phyloP scores from a whole-genome alignment of 1,140 invertebrate species.

The Cryptotermes secundus region DNA sequence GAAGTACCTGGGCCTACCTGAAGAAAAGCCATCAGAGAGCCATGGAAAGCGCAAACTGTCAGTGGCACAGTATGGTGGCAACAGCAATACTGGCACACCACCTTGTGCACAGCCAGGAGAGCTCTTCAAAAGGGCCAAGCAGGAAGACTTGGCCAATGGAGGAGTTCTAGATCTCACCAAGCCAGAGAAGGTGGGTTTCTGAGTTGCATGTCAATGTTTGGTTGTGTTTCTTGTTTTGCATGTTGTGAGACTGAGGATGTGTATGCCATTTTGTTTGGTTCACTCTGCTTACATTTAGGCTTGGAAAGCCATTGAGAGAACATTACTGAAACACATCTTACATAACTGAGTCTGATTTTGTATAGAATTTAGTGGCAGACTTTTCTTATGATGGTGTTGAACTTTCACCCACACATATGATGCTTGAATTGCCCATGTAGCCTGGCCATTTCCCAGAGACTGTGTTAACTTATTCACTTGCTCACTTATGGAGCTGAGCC shows the following conservation, averaged over 20 bases:
- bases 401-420: too few species aligned
- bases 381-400: too few species aligned
- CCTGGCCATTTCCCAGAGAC: too few species aligned
- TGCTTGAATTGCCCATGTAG: too few species aligned
- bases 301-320: too few species aligned
- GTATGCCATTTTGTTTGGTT: too few species aligned
- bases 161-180: slow-evolving; percentile 39
- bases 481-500: too few species aligned
- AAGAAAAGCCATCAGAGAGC: slow-evolving; percentile 52
- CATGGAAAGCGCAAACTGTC: slow-evolving; percentile 56
- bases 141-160: slow-evolving; percentile 40
- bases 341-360: too few species aligned
- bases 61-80: slow-evolving; percentile 42
- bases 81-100: slow-evolving; percentile 44
- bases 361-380: too few species aligned
- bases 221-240: slow-evolving; percentile 40
- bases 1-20: slow-evolving; percentile 60
- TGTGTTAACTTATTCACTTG: too few species aligned
- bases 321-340: too few species aligned
- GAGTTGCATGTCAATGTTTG: background rate
- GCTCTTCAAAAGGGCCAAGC: slow-evolving; percentile 40
- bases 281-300: too few species aligned
- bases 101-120: slow-evolving; percentile 1
- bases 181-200: slow-evolving; percentile 33
- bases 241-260: background rate